Evolutionary conservation across 2,888 invertebrate genomes (phyloP), one percentile per base, ranked within the genome.

Genomic region (Helobdella robusta): DNA sequence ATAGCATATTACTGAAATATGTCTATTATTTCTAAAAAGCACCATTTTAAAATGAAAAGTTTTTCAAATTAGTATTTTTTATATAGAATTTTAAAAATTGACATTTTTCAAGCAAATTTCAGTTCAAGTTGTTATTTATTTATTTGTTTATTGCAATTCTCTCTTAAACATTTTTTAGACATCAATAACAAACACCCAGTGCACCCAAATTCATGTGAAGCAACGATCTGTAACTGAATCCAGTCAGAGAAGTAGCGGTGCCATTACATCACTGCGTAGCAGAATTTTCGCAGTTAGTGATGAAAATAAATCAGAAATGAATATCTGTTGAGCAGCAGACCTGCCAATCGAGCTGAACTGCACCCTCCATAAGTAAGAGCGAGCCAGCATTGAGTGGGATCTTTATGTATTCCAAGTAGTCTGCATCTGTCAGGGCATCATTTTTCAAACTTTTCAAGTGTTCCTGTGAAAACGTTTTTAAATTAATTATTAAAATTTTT

Each of bases 341-440:
- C 77, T 78, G 78, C 82, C 82, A 82, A 68, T 82, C 82, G 20
- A 75, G 73, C 69, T 82, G 82, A 34, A 77, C 77, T 20, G 76
- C 75, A 2, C 82, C 82, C 69, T 82, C 80, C 82, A 82, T 82
- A 2, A 82, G 74, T 4, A 82, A 69, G 64, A 82, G 71, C 63
- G 79, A 77, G 2, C 82, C 82, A 69, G 78, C 76, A 5, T 73
- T 73, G 23, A 82, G 72, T 20, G 80, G 81, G 36, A 82, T 72
- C 34, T 73, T 73, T 25, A 76, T 68, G 52, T 74, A 73, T 64
- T 77, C 74, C 66, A 69, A 70, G 64, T 71, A 73, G 0, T 72
- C 71, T 67, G 74, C 75, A 60, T 75, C 75, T 58, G 70, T 72
- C 59, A 70, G 68, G 30, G 71, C 71, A 36, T 18, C 2, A n/a